Percentiles rank a stretch among this genome's conserved stretches.
Conservation (phyloP, 2,888 invertebrate species). For the Steinernema scapterisci region DNA sequence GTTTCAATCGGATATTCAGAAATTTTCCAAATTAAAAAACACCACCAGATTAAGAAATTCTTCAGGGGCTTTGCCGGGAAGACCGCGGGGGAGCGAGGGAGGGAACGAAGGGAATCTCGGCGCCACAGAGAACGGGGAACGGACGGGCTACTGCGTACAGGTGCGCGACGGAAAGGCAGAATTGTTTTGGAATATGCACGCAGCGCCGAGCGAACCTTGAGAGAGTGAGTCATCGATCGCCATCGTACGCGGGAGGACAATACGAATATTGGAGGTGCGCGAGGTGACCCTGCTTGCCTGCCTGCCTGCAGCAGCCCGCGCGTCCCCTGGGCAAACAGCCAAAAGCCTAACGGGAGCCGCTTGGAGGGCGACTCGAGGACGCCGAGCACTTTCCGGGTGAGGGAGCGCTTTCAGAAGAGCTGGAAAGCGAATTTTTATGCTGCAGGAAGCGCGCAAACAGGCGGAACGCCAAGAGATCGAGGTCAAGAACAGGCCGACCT, state of each 20-base stretch:
- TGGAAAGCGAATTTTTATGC: background rate
- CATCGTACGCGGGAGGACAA: background rate
- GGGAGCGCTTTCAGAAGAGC: background rate
- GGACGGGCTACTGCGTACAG: background rate
- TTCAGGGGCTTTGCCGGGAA: too few species aligned
- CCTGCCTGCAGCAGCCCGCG: background rate
- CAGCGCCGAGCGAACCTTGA: background rate
- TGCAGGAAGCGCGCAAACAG: background rate
- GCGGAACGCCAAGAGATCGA: background rate
- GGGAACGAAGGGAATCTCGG: background rate
- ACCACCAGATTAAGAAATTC: too few species aligned
- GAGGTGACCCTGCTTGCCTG: background rate
- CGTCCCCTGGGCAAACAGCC: constrained; percentile 4
- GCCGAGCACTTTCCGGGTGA: background rate
- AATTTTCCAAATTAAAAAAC: too few species aligned
- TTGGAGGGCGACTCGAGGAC: background rate
- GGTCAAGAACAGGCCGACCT: background rate
- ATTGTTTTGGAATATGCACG: constrained; percentile 31
- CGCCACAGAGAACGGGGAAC: background rate
- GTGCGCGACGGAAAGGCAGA: constrained; percentile 14
- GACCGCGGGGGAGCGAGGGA: background rate
- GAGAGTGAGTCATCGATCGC: constrained; percentile 29
- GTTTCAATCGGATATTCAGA: too few species aligned
- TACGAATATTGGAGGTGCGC: constrained; percentile 20
- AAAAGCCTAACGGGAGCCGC: background rate